Conservation (phyloP, 2,113 vertebrate species). For the Sceloporus undulatus region DNA sequence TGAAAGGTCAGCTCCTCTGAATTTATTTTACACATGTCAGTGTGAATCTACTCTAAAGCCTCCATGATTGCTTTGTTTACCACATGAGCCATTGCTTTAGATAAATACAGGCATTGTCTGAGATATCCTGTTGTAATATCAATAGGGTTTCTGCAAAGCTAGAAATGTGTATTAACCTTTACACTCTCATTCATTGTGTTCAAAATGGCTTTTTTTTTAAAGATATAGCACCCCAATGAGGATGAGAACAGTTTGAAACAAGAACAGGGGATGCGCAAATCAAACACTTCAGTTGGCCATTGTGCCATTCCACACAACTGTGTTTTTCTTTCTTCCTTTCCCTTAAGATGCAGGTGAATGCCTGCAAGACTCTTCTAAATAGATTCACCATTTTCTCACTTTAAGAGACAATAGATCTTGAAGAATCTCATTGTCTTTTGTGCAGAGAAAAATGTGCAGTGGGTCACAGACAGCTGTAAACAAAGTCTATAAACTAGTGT, state of each 20-base stretch:
- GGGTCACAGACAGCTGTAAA: not conserved
- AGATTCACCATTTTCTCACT: slow-evolving; percentile 11
- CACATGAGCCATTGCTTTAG: slow-evolving; percentile 49
- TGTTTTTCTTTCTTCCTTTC: slow-evolving; percentile 9
- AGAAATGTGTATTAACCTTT: slow-evolving; percentile 51
- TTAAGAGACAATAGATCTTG: not conserved
- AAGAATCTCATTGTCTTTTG: not conserved
- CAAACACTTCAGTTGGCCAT: slow-evolving; percentile 21
- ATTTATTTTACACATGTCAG: slow-evolving; percentile 34
- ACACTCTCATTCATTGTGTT: slow-evolving; percentile 36
- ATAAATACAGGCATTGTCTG: slow-evolving; percentile 47
- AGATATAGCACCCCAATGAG: slow-evolving; percentile 28
- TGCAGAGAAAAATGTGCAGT: not conserved
- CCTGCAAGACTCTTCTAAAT: slow-evolving; percentile 33
- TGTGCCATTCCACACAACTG: not conserved
- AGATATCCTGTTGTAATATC: slow-evolving; percentile 22
- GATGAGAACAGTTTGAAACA: slow-evolving; percentile 37
- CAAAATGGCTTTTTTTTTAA: slow-evolving; percentile 31
- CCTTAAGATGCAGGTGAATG: slow-evolving; percentile 8
- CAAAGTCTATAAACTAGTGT: not conserved
- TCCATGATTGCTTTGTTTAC: slow-evolving; percentile 62
- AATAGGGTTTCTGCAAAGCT: slow-evolving; percentile 49
- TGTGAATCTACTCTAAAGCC: slow-evolving; percentile 38
- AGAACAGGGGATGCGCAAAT: not conserved
- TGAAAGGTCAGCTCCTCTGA: not conserved